Percentiles rank a stretch among this genome's conserved stretches.
phyloP scores from a whole-genome alignment of 2,113 vertebrate species.

The Mola mola region DNA sequence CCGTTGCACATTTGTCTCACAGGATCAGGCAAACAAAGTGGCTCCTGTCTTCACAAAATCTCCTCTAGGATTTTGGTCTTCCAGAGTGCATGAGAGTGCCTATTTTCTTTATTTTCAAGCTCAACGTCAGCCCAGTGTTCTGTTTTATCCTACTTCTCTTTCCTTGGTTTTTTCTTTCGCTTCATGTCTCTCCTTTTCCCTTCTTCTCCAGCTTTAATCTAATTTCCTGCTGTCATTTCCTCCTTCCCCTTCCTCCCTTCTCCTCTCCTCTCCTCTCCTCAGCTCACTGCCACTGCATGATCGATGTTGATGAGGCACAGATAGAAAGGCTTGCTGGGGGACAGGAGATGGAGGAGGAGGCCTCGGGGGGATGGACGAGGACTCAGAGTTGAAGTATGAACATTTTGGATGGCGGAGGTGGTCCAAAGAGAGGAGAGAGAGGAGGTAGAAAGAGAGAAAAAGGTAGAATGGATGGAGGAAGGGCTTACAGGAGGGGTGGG shows the following conservation, averaged over 20 bases:
- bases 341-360: conserved; percentile 32
- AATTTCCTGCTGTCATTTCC: conserved; percentile 10
- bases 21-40: conserved; percentile 36
- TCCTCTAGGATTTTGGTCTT: conserved; percentile 23
- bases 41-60: conserved; percentile 43
- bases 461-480: conserved; percentile 34
- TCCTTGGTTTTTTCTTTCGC: conserved; percentile 31
- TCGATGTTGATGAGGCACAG: conserved; percentile 39
- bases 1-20: conserved; percentile 43
- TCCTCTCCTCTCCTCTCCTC: background rate
- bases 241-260: conserved; percentile 6
- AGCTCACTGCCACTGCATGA: background rate
- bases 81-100: background rate
- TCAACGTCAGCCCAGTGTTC: too few relatives aligned
- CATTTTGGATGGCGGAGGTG: conserved; percentile 10
- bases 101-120: conserved; percentile 25
- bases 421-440: background rate
- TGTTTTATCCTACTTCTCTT: background rate
- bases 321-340: conserved; percentile 28
- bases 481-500: conserved; percentile 53
- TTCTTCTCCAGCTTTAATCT: conserved; percentile 26
- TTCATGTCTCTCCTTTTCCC: conserved; percentile 6
- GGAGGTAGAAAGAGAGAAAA: background rate
- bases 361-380: conserved; percentile 21
- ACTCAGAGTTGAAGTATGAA: conserved; percentile 34